Conservation (phyloP, 37 sponge, comb jelly and placozoan species). For the Ianthella basta region DNA sequence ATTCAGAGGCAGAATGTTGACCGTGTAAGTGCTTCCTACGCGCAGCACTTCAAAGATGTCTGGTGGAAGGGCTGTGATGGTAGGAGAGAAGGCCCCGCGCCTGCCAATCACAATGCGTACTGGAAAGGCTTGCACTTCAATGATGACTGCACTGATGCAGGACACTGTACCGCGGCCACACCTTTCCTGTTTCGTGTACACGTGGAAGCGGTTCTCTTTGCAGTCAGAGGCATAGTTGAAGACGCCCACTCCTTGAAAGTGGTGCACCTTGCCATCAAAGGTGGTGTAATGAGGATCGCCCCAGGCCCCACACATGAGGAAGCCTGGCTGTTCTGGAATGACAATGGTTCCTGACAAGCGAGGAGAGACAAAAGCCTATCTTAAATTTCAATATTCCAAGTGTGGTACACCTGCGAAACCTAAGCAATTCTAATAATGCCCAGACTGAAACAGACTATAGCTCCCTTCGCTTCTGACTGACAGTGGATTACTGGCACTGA, state of each 20-base stretch:
- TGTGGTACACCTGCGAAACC: too few relatives aligned
- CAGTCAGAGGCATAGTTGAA: neutral
- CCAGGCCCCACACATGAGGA: conserved; percentile 25
- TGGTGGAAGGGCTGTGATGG: conserved; percentile 1
- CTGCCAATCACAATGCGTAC: too few relatives aligned
- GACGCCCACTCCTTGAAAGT: neutral
- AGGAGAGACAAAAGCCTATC: too few relatives aligned
- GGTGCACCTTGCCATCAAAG: neutral
- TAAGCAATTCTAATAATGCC: too few relatives aligned
- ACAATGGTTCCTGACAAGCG: too few relatives aligned
- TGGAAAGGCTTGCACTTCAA: too few relatives aligned
- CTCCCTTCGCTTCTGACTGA: conserved; percentile 1
- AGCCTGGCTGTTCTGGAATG: too few relatives aligned
- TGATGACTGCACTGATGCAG: neutral
- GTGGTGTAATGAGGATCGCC: conserved; percentile 27
- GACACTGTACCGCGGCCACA: neutral
- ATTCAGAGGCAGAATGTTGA: too few relatives aligned
- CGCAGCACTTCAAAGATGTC: too few relatives aligned
- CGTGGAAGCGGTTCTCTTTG: neutral
- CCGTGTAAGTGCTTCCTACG: too few relatives aligned
- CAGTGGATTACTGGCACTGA: too few relatives aligned
- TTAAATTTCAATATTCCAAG: too few relatives aligned
- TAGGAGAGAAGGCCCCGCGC: neutral
- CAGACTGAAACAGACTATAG: neutral
- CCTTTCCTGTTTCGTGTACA: neutral